Conservation (phyloP, 2,888 invertebrate species). For the Uloborus plumipes region DNA sequence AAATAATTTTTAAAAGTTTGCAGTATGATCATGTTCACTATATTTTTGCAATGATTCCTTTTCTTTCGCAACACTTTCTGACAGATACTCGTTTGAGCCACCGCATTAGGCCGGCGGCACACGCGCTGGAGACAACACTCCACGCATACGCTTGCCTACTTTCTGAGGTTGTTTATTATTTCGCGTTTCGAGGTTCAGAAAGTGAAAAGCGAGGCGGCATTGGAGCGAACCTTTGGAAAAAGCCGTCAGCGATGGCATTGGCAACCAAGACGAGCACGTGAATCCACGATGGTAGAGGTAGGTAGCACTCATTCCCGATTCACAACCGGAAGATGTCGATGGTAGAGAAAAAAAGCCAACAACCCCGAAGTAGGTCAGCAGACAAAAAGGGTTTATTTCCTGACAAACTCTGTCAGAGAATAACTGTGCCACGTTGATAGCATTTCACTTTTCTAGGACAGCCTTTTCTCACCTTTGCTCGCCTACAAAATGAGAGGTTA, state of each 20-base stretch:
- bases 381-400: conserved; percentile 56
- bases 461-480: conserved; percentile 52
- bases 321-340: conserved; percentile 49
- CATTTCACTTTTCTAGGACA: conserved; percentile 58
- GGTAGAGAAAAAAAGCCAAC: conserved; percentile 27
- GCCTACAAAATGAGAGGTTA: conserved; percentile 25
- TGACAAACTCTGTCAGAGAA: conserved; percentile 32
- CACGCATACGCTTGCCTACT: neutral
- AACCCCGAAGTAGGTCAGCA: conserved; percentile 55
- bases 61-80: neutral
- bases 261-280: conserved; percentile 43
- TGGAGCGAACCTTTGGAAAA: no score
- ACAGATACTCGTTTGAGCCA: neutral
- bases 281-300: conserved; percentile 24
- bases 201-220: conserved; percentile 14
- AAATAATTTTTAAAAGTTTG: neutral
- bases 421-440: conserved; percentile 48
- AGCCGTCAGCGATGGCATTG: conserved; percentile 45
- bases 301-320: neutral
- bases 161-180: conserved; percentile 50
- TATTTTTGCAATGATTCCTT: neutral
- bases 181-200: conserved; percentile 37
- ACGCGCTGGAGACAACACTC: no score
- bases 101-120: no score
- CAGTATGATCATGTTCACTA: neutral